Conservation (phyloP, 2,113 vertebrate genomes). For the Cyanoderma ruficeps region DNA sequence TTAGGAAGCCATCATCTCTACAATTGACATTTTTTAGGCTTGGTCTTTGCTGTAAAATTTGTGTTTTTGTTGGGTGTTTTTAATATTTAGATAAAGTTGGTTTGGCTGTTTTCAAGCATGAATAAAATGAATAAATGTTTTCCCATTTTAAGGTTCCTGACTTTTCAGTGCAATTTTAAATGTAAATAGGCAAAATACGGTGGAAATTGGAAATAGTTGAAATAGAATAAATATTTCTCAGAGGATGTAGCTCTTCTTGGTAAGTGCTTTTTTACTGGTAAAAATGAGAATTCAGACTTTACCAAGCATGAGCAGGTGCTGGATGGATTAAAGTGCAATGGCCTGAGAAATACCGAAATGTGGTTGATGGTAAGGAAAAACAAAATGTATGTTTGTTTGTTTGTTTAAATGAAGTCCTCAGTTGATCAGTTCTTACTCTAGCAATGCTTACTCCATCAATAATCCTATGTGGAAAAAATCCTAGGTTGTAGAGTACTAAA, state of each 20-base stretch:
- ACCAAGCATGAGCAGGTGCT: background rate
- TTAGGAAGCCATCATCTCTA: background rate
- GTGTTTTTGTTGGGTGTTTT: background rate
- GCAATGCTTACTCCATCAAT: background rate
- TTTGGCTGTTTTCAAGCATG: slow-evolving; percentile 25
- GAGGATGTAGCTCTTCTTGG: background rate
- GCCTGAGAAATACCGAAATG: background rate
- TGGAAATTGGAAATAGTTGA: slow-evolving; percentile 42
- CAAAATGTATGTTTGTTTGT: background rate
- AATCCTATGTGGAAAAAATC: background rate
- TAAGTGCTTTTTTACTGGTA: background rate
- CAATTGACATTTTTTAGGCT: background rate
- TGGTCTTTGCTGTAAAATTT: background rate
- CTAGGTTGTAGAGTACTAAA: background rate
- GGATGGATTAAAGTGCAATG: background rate
- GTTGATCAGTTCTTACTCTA: background rate
- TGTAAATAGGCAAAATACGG: slow-evolving; percentile 39
- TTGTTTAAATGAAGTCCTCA: background rate
- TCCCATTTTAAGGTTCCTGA: slow-evolving; percentile 7
- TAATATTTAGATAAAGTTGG: slow-evolving; percentile 24
- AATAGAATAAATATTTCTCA: slow-evolving; percentile 24
- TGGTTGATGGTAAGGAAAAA: background rate
- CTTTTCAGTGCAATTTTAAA: slow-evolving; percentile 14
- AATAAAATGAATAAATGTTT: slow-evolving; percentile 56
- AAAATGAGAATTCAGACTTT: slow-evolving; percentile 6